These are phyloP conservation scores for Sthenelais limicola DNA, from an alignment of 2,888 invertebrate species.

Conservation along the genomic window DNA sequence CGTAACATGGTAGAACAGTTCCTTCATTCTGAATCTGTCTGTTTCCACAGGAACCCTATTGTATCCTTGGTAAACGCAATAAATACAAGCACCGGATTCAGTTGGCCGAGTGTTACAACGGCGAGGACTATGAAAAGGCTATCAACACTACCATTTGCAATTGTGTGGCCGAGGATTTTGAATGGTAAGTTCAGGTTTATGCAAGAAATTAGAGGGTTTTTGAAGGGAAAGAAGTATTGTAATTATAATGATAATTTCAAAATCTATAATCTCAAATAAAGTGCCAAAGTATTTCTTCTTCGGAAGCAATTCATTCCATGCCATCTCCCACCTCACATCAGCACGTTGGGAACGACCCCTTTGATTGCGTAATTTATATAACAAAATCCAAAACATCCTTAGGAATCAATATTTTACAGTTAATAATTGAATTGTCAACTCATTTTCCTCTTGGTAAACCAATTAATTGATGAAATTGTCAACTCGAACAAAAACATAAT, in stretches of 20 bases:
- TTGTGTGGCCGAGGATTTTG: constrained; percentile 62
- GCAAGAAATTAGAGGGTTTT: not conserved
- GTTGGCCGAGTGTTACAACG: constrained; percentile 59
- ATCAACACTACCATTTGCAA: constrained; percentile 53
- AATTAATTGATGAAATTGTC: no score
- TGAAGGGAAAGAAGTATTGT: not conserved
- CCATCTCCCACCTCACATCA: no score
- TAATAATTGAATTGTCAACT: no score
- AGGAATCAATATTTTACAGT: no score
- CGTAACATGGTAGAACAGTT: no score
- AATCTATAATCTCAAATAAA: not conserved
- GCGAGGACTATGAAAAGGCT: constrained; percentile 55
- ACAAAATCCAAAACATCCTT: no score
- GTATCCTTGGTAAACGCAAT: constrained; percentile 60
- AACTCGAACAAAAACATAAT: no score
- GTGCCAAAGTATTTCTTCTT: not conserved
- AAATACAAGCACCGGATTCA: constrained; percentile 57
- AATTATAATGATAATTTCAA: not conserved
- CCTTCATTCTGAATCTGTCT: no score
- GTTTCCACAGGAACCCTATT: constrained; percentile 48
- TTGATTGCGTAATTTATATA: no score
- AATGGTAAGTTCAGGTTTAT: constrained; percentile 59
- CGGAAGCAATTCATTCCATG: no score
- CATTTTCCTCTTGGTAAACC: no score
- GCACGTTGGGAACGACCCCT: no score